phyloP scores from a whole-genome alignment of 2,797 vertebrate species.

The Enteromius viviparus region DNA sequence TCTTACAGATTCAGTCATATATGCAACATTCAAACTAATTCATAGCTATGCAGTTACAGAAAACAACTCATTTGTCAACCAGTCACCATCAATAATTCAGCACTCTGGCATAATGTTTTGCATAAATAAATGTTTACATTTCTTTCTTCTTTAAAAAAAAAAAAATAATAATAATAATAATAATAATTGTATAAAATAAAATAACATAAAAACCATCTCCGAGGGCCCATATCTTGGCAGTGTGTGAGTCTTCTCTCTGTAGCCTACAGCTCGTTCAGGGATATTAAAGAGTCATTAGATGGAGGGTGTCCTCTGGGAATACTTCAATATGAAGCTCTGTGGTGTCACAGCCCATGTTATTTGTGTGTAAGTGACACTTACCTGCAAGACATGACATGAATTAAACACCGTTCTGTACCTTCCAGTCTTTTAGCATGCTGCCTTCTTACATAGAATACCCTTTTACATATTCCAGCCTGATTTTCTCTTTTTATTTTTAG shows the following conservation, averaged over 20 bases:
- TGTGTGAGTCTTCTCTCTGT: slow-evolving; percentile 54
- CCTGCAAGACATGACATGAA: slow-evolving; percentile 65
- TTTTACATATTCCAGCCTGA: slow-evolving; percentile 54
- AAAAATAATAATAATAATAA: no score
- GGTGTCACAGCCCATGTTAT: slow-evolving; percentile 68
- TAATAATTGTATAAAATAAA: no score
- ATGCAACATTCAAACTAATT: not conserved
- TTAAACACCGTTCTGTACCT: slow-evolving; percentile 57
- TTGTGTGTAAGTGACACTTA: slow-evolving; percentile 71
- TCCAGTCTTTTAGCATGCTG: slow-evolving; percentile 40
- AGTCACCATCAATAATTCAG: not conserved
- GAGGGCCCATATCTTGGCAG: slow-evolving; percentile 48
- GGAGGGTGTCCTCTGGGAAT: slow-evolving; percentile 58
- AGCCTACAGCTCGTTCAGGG: slow-evolving; percentile 59
- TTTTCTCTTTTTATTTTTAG: slow-evolving; percentile 29
- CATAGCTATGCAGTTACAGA: not conserved
- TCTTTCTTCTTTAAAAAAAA: not conserved
- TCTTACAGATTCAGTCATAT: not conserved
- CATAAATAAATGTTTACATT: slow-evolving; percentile 3
- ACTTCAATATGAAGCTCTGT: slow-evolving; percentile 65
- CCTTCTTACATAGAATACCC: slow-evolving; percentile 30
- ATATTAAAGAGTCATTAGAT: slow-evolving; percentile 72
- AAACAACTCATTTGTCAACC: not conserved
- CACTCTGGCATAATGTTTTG: not conserved
- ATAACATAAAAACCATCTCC: not conserved